Percentiles rank a stretch among this genome's conserved stretches.
Conservation (phyloP, 2,888 invertebrate species). For the Apamea sordens region DNA sequence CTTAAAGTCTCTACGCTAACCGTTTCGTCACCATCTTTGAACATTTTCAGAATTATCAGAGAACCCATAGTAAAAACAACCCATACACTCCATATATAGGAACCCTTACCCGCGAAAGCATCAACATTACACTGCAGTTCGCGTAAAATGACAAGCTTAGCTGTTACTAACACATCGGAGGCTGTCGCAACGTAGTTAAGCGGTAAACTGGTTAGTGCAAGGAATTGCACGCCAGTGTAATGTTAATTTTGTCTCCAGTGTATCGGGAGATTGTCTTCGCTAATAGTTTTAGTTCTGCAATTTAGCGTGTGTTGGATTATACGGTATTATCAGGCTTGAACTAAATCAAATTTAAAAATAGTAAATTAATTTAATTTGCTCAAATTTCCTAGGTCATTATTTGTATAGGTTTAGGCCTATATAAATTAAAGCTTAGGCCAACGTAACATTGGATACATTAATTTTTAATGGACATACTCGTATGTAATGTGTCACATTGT, state of each 20-base stretch:
- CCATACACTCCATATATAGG: not conserved
- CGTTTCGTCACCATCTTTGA: not conserved
- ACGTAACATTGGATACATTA: not conserved
- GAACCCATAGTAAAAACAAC: not conserved
- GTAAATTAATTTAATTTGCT: not conserved
- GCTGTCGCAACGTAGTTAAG: conserved; percentile 50
- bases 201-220: conserved; percentile 56
- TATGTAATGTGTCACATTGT: not conserved
- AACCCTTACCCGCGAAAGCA: not conserved
- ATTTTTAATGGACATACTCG: not conserved
- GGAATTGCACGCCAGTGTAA: conserved; percentile 60
- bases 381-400: not conserved
- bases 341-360: not conserved
- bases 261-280: conserved; percentile 55
- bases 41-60: not conserved
- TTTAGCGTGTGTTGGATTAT: conserved; percentile 27
- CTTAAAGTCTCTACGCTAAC: not conserved
- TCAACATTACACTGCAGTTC: conserved; percentile 28
- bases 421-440: not conserved
- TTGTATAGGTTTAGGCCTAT: not conserved
- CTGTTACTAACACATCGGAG: conserved; percentile 39
- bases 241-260: conserved; percentile 55
- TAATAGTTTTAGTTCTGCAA: conserved; percentile 55
- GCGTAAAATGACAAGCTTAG: conserved; percentile 45
- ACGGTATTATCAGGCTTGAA: not conserved